These are phyloP conservation scores for Myopa testacea DNA, from an alignment of 2,888 invertebrate species.

Conservation along the genomic window DNA sequence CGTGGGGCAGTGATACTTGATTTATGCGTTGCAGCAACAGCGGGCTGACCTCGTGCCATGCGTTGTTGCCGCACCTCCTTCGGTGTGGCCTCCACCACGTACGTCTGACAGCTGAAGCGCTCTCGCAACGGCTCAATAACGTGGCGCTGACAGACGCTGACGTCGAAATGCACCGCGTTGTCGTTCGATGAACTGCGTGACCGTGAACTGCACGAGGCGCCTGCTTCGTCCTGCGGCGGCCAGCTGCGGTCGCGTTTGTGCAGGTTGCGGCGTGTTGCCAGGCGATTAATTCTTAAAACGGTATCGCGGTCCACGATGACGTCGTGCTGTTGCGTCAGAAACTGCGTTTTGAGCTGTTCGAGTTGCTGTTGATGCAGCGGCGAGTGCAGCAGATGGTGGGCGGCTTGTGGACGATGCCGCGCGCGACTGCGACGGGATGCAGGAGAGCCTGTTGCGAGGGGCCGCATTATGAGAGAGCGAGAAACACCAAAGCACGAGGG, in stretches of 20 bases:
- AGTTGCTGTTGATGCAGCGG: slow-evolving; percentile 59
- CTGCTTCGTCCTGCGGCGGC: slow-evolving; percentile 57
- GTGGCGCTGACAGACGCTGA: slow-evolving; percentile 57
- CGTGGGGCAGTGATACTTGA: slow-evolving; percentile 27
- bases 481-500: slow-evolving; percentile 7
- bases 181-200: slow-evolving; percentile 55
- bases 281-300: slow-evolving; percentile 66
- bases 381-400: slow-evolving; percentile 49
- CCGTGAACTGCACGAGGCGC: slow-evolving; percentile 41
- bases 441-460: neutral
- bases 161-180: slow-evolving; percentile 55
- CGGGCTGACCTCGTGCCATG: slow-evolving; percentile 47
- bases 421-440: slow-evolving; percentile 59
- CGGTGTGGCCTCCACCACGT: slow-evolving; percentile 53
- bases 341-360: slow-evolving; percentile 61
- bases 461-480: slow-evolving; percentile 46
- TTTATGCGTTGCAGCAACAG: slow-evolving; percentile 37
- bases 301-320: slow-evolving; percentile 66
- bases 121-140: slow-evolving; percentile 61
- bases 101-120: slow-evolving; percentile 63
- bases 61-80: slow-evolving; percentile 44
- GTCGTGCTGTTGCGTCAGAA: slow-evolving; percentile 60
- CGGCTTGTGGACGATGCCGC: slow-evolving; percentile 53
- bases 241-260: slow-evolving; percentile 65
- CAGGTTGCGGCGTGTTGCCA: slow-evolving; percentile 61